Evolutionary conservation across 1,140 invertebrate genomes (phyloP).

Genomic region (Pseudomyrmex concolor): DNA sequence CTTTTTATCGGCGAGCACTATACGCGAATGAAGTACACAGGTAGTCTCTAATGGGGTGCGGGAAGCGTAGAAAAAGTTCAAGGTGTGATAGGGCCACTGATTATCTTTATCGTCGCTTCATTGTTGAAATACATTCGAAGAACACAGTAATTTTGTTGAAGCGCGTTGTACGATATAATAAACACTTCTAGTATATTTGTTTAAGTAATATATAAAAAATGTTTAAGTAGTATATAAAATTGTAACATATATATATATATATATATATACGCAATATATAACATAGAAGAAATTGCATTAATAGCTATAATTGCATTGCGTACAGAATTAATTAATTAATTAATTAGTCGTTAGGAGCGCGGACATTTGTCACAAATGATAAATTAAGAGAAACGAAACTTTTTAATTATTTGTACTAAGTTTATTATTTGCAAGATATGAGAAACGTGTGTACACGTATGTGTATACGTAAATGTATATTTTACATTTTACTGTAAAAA

Average conservation of each 20-base stretch:
- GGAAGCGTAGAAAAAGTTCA: slow-evolving; percentile 56
- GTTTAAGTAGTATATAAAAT: slow-evolving; percentile 2
- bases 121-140: slow-evolving; percentile 8
- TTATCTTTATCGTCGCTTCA: neutral
- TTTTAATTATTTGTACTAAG: too few species aligned
- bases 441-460: slow-evolving; percentile 7
- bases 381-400: too few species aligned
- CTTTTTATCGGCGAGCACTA: slow-evolving; percentile 57
- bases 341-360: too few species aligned
- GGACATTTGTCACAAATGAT: too few species aligned
- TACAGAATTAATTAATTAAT: too few species aligned
- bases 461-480: neutral
- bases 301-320: too few species aligned
- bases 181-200: neutral
- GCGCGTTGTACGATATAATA: neutral
- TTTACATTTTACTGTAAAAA: slow-evolving; percentile 10
- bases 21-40: slow-evolving; percentile 54
- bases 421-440: neutral
- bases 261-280: too few species aligned
- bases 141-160: slow-evolving; percentile 1
- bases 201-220: slow-evolving; percentile 7
- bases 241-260: too few species aligned
- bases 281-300: too few species aligned
- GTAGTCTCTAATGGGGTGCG: slow-evolving; percentile 35
- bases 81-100: slow-evolving; percentile 8